Conservation (phyloP, 2,113 vertebrate genomes). For the Myrmecobius fasciatus region DNA sequence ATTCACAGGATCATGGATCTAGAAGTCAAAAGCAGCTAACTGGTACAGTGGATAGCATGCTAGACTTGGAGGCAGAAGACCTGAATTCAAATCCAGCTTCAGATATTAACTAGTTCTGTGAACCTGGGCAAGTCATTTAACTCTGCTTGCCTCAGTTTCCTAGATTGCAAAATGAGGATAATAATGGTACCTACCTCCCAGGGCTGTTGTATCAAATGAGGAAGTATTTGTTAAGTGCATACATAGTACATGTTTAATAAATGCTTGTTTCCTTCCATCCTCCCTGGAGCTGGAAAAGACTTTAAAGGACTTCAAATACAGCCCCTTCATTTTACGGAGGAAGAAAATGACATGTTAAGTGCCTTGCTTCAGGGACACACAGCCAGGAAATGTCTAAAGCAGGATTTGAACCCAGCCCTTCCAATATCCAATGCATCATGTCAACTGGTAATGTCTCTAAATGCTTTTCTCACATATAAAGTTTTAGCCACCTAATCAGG, state of each 20-base stretch:
- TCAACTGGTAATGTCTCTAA: neutral
- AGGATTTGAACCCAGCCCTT: neutral
- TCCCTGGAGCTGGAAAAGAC: neutral
- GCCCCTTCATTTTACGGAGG: neutral
- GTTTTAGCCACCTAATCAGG: conserved; percentile 59
- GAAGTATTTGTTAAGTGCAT: neutral
- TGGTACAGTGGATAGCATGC: neutral
- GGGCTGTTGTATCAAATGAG: neutral
- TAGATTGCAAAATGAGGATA: neutral
- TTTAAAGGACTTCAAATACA: neutral
- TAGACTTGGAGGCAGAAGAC: neutral
- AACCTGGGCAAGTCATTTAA: neutral
- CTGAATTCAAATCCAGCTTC: neutral
- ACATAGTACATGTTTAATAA: neutral
- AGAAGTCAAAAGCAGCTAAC: neutral
- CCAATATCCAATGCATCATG: neutral
- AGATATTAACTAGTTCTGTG: neutral
- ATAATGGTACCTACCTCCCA: neutral
- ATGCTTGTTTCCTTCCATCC: neutral
- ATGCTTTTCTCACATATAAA: neutral
- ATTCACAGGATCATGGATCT: neutral
- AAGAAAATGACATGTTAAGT: neutral
- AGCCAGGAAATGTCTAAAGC: neutral
- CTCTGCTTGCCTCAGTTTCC: neutral
- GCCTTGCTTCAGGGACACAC: neutral